Evolutionary conservation across 2,113 vertebrate genomes (phyloP), one percentile per base, ranked within the genome.

Genomic region (Cebidichthys violaceus): DNA sequence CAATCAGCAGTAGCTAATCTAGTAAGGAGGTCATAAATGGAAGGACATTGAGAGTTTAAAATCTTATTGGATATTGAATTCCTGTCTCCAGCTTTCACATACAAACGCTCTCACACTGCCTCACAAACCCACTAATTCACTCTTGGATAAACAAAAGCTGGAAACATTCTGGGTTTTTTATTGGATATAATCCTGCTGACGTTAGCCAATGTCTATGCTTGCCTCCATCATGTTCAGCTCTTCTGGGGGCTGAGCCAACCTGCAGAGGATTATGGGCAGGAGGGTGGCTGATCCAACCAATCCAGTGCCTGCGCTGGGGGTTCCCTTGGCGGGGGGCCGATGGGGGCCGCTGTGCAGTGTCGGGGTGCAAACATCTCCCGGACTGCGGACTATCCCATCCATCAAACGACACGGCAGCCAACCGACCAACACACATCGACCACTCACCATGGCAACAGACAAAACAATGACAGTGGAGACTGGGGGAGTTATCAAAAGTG

Each of bases 281-380:
- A 93, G 94, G 79, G 94, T 93, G 88, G 94, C 94, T 67, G 94
- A 95, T 71, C 89, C 91, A 77, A 93, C 94, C 71, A 94, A 96
- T 94, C 93, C 95, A 1, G 95, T 95, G 92, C 95, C 95, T 79
- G 94, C 93, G 8, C 92, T 96, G 77, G 95, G 95, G 71, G 84
- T 95, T 74, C 94, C 95, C 75, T 85, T 95, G 73, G 91, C 94
- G 4, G 94, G 92, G 72, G 94, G 92, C 64, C 90, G 92, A 96
- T 96, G 95, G 95, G 95, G 94, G 35, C 94, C 94, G 1, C 86
- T 94, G 77, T 96, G 95, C 95, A 95, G 91, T 43, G 92, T 96
- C 22, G 95, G 95, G 31, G 95, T 95, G 82, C 95, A 96, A 85
- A 95, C 95, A 10, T 96, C 95, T 77, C 95, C 95, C 3, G 93